Base-by-base conservation (phyloP, 2,888 invertebrate species). In the Argyresthia albistria region DNA sequence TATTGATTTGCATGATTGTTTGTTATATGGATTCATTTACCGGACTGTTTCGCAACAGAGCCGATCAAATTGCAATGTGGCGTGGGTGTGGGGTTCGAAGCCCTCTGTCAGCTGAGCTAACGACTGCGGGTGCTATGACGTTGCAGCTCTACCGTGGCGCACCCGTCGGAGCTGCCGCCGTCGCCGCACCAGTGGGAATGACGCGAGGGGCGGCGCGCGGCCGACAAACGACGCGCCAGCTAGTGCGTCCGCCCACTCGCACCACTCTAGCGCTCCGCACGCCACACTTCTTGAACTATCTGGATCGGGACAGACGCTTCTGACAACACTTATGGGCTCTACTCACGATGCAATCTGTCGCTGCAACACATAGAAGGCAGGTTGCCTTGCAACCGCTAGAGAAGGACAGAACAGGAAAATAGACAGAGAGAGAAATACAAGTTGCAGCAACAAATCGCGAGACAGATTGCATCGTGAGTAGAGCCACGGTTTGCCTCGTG, bases 101-200 rank as follows among this genome's bases (percentile, higher is more conserved):
- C 47, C 35, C 47, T 11, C 12, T 12, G 47, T 35, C 36, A 35
- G 12, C 15, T 6, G n/a, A 9, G 37, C 48, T 48, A 14, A 48
- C 37, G 10, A 12, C 11, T 8, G 12, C 14, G 37, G 48, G 15
- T 14, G 14, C 48, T 12, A 12, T 36, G 14, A 9, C 14, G 46
- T 92, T 93, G 63, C 93, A 98, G 98, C 91, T 96, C 98, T 71
- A 94, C 96, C 69, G 95, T 99, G 79, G 99, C 99, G 66, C 98
- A 98, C 86, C 97, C 97, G 57, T 97, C 97, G 61, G 98, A 99
- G 90, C 90, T 99, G 87, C 98, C 98, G 73, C 98, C 98, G 45
- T 98, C 98, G 70, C 98, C 98, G 64, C 97, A 98, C 87, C 96
- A 97, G 77, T 99, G 98, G 99, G 96, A 97, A 91, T 96, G 93